Base-by-base conservation (phyloP, 2,113 vertebrate genomes). In the Calyptommatus sinebrachiatus region DNA sequence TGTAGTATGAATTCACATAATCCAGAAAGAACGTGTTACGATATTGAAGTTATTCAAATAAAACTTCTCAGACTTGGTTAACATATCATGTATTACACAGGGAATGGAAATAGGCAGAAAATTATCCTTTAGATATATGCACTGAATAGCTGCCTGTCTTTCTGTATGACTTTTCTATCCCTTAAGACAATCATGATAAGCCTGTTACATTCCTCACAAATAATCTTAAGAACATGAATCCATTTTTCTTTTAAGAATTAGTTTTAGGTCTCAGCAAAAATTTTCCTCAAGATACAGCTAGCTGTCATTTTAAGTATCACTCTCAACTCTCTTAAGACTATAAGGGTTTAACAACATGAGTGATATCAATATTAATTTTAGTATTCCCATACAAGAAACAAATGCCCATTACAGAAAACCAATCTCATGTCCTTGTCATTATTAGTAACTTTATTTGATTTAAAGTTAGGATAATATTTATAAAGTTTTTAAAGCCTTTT, bases 221-320 rank as follows among this genome's bases (percentile, higher is more conserved):
- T 80, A 31, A 21, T 1, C 0, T 1, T 4, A 50, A 5, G 1
- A 7, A 48, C 45, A 28, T 24, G 24, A 57, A 61, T 26, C 26
- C 16, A 18, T n/a, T 87, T 35, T 85, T 21, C 68, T 2, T 0
- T 24, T 61, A 77, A 7, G 41, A 83, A 50, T 76, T 29, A 1
- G 71, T 73, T 84, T 83, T 81, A 82, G 82, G 83, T 41, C 2
- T 28, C 61, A 76, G 50, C 22, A 9, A 21, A 9, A 21, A 6
- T 50, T 71, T 60, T 0, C 6, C 83, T 2, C 2, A 31, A 41
- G 57, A 53, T 41, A 62, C 7, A 14, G 57, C 29, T 31, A 74
- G 57, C 21, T 73, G 67, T 45, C 18, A 73, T 57, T 16, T 62
- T 6, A 26, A 1, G 70, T 77, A 16, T 48, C 45, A 79, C 76